Evolutionary conservation across 1,140 invertebrate species (phyloP), one percentile per base, ranked within the genome.

Genomic region (Micrasema longulum): DNA sequence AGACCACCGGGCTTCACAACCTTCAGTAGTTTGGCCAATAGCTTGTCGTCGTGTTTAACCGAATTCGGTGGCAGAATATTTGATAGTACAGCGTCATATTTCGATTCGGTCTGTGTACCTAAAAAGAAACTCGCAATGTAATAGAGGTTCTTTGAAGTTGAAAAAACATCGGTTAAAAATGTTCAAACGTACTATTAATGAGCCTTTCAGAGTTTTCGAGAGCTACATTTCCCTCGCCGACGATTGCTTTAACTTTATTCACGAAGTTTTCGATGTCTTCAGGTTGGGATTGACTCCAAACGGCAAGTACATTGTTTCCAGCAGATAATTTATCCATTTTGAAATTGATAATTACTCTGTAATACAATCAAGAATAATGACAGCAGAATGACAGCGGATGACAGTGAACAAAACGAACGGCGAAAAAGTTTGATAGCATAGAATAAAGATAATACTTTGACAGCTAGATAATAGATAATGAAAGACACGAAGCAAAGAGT

Each of bases 1-100:
- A 82, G 86, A 12, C 90, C 90, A 68, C 82, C 85, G 14, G 89
- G 88, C 77, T 89, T 90, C 0, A 91, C 78, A 48, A 89, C 74
- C 78, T 86, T 85, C 7, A 90, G 78, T 14, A 86, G 78, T 55
- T 88, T 83, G 62, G 84, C 81, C 67, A 90, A 79, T 38, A 86
- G 79, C 26, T 81, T 80, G 69, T 87, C 85, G 35, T 80, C 78
- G 67, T 87, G 86, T 16, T 79, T 55, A 45, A 85, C 80, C 1
- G 77, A 74, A 71, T 81, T 77, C 55, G 83, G 83, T 41, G 76
- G 48, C 2, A 85, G n/a, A 71, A 83, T 83, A 75, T 88, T 87
- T 6, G 87, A 87, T 16, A 91, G 71, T 76, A 91, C 83, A 1
- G 86, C 77, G 77, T 91, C 87, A 73, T 89, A 87, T 4, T 84